Percentiles rank a stretch among this genome's conserved stretches.
These are phyloP conservation scores for Eurytoma adleriae DNA, from an alignment of 2,888 invertebrate genomes.

Conservation along the genomic window DNA sequence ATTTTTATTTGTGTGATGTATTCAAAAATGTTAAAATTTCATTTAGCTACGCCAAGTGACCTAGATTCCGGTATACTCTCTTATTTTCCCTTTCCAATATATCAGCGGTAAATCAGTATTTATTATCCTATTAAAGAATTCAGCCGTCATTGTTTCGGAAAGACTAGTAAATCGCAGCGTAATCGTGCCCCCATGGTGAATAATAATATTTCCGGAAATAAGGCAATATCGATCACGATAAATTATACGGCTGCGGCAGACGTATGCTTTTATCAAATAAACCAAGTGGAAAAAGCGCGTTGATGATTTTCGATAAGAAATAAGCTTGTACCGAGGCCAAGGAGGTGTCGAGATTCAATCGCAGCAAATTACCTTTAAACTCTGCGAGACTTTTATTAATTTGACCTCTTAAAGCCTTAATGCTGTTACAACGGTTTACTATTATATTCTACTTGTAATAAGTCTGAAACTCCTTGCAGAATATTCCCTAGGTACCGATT, in stretches of 20 bases:
- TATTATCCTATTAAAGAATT: constrained; percentile 25
- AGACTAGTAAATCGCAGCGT: background rate
- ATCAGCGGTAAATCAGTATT: background rate
- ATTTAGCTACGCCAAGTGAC: constrained; percentile 34
- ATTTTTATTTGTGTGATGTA: background rate
- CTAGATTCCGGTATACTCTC: constrained; percentile 12
- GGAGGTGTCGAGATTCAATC: constrained; percentile 14
- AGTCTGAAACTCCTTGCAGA: too few species aligned
- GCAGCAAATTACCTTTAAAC: background rate
- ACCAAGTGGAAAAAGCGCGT: constrained; percentile 16
- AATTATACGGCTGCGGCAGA: background rate
- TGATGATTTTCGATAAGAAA: background rate
- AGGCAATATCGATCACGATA: background rate
- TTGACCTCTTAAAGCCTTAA: background rate
- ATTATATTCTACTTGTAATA: too few species aligned
- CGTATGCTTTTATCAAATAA: background rate
- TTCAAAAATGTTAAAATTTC: constrained; percentile 23
- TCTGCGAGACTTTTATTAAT: background rate
- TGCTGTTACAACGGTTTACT: background rate
- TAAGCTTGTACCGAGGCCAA: constrained; percentile 9
- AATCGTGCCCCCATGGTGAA: background rate
- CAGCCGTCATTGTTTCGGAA: background rate
- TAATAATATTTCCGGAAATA: background rate
- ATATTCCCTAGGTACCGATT: too few species aligned
- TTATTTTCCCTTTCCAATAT: background rate